Evolutionary conservation across 1,140 invertebrate genomes (phyloP).

Genomic region (Akabosia matsudoensis): DNA sequence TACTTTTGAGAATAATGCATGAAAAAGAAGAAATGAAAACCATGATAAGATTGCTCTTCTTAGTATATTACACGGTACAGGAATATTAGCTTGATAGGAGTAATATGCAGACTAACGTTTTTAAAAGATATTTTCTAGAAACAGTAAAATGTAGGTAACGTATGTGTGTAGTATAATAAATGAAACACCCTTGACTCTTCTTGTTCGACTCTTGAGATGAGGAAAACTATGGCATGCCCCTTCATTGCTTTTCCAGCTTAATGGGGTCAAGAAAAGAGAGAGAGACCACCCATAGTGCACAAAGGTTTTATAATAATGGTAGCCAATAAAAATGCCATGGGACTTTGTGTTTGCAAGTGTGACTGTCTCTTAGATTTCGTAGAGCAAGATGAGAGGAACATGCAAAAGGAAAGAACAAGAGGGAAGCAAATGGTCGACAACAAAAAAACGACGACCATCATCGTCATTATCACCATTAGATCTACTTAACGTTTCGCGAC

Average conservation of each 20-base stretch:
- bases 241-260: not conserved
- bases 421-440: not conserved
- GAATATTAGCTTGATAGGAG: too few relatives aligned
- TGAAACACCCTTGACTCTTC: constrained; percentile 4
- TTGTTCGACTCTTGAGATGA: not conserved
- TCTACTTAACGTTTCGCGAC: constrained; percentile 1
- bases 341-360: not conserved
- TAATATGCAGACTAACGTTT: too few relatives aligned
- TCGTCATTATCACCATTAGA: constrained; percentile 20
- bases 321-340: constrained; percentile 20
- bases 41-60: too few relatives aligned
- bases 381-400: not conserved
- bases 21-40: too few relatives aligned
- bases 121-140: too few relatives aligned
- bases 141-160: not conserved
- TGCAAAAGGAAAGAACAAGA: not conserved
- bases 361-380: not conserved
- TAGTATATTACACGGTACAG: too few relatives aligned
- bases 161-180: not conserved
- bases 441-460: not conserved
- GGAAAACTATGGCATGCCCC: not conserved
- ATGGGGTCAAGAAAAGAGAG: constrained; percentile 20
- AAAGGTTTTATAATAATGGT: constrained; percentile 17
- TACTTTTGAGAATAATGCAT: too few relatives aligned
- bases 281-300: constrained; percentile 10